These are phyloP conservation scores for Gadus chalcogrammus DNA, from an alignment of 2,113 vertebrate genomes.

Conservation along the genomic window DNA sequence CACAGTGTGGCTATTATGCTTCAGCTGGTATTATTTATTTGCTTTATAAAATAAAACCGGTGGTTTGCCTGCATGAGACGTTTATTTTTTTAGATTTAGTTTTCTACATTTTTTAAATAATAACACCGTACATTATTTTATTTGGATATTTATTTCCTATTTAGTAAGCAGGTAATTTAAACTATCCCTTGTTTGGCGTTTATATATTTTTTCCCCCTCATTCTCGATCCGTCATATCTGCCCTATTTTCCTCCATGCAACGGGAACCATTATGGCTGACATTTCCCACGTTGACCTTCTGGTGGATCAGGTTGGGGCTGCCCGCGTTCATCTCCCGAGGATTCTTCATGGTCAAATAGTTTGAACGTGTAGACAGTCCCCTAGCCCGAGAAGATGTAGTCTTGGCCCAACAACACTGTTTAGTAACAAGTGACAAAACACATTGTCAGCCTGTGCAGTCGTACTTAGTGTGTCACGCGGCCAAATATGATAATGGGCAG, in stretches of 20 bases:
- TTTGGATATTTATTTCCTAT: background rate
- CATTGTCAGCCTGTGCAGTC: background rate
- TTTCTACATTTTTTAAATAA: background rate
- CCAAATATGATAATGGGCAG: slow-evolving; percentile 3
- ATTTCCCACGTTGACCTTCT: slow-evolving; percentile 75
- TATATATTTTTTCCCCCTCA: background rate
- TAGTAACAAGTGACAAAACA: slow-evolving; percentile 33
- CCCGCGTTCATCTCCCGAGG: slow-evolving; percentile 72
- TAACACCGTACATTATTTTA: background rate
- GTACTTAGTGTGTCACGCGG: background rate
- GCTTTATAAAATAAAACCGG: slow-evolving; percentile 37
- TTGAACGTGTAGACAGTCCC: slow-evolving; percentile 52
- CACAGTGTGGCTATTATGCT: slow-evolving; percentile 62
- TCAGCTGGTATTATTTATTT: slow-evolving; percentile 59
- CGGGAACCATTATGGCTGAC: slow-evolving; percentile 72
- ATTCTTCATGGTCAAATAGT: slow-evolving; percentile 52
- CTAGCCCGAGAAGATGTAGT: slow-evolving; percentile 42
- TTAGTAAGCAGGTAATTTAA: slow-evolving; percentile 36
- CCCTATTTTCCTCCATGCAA: slow-evolving; percentile 55
- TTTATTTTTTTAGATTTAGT: background rate
- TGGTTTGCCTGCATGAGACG: background rate
- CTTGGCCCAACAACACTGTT: slow-evolving; percentile 38
- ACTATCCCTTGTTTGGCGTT: no score
- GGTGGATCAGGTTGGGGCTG: slow-evolving; percentile 63
- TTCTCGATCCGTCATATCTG: slow-evolving; percentile 62